Percentiles rank a stretch among this genome's conserved stretches.
Evolutionary conservation across 2,888 invertebrate species (phyloP).

Genomic region (Neoaliturus tenellus): DNA sequence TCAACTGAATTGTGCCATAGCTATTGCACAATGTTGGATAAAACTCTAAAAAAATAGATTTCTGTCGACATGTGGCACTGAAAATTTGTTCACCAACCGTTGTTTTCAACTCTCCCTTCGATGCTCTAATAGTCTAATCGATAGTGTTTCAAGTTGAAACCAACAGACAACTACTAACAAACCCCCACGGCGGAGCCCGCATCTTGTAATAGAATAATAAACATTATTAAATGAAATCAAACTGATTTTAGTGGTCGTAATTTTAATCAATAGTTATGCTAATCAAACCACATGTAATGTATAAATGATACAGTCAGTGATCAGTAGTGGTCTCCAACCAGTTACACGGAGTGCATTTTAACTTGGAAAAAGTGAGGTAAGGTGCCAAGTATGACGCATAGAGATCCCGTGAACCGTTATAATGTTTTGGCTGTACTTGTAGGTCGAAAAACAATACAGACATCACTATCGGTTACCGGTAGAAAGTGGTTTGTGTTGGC

Average conservation of each 20-base stretch:
- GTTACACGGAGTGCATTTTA: no score
- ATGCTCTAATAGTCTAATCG: no score
- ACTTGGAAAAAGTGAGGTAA: no score
- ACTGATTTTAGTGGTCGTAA: conserved; percentile 31
- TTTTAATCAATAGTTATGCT: not conserved
- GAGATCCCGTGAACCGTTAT: not conserved
- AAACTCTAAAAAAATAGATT: no score
- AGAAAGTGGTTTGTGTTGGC: not conserved
- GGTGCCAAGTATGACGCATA: no score
- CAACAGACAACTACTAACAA: not conserved
- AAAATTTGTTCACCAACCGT: no score
- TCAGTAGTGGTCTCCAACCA: not conserved
- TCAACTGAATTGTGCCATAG: no score
- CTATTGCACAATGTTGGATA: no score
- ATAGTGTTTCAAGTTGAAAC: not conserved
- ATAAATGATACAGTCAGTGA: not conserved
- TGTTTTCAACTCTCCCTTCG: no score
- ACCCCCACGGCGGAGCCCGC: conserved; percentile 7
- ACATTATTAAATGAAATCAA: not conserved
- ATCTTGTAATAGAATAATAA: conserved; percentile 25
- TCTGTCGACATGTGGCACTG: no score
- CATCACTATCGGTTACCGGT: not conserved
- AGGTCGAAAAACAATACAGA: not conserved
- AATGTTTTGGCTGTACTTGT: not conserved
- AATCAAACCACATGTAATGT: not conserved